These are phyloP conservation scores for Dromaius novaehollandiae DNA, from an alignment of 2,113 vertebrate species.

Conservation along the genomic window DNA sequence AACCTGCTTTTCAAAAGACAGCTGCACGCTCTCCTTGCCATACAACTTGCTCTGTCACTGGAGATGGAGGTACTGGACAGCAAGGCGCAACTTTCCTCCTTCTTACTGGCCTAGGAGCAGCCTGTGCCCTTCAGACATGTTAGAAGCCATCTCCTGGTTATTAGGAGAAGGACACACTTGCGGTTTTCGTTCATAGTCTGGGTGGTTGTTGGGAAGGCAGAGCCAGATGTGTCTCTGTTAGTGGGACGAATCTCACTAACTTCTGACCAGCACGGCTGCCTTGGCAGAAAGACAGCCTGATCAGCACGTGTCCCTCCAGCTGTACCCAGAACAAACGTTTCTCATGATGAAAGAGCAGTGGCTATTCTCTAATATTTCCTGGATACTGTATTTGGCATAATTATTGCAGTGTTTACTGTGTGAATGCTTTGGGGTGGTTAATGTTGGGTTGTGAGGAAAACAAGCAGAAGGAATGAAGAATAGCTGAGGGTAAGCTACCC, in stretches of 20 bases:
- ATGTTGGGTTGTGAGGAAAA: not conserved
- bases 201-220: not conserved
- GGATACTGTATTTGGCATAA: not conserved
- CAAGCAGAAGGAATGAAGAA: not conserved
- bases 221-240: not conserved
- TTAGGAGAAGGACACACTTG: not conserved
- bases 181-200: not conserved
- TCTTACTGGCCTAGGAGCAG: fast-evolving
- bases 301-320: not conserved
- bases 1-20: not conserved
- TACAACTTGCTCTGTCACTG: not conserved
- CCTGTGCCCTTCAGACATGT: not conserved
- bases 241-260: not conserved
- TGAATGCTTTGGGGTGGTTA: not conserved
- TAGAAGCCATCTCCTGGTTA: fast-evolving
- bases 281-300: not conserved
- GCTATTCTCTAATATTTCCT: not conserved
- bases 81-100: fast-evolving
- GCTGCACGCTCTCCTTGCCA: fast-evolving
- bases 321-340: not conserved
- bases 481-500: not conserved
- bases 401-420: not conserved
- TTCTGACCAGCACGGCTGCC: not conserved
- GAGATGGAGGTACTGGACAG: not conserved
- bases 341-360: not conserved